Conservation (phyloP, 2,113 vertebrate species). For the Stegastes partitus region DNA sequence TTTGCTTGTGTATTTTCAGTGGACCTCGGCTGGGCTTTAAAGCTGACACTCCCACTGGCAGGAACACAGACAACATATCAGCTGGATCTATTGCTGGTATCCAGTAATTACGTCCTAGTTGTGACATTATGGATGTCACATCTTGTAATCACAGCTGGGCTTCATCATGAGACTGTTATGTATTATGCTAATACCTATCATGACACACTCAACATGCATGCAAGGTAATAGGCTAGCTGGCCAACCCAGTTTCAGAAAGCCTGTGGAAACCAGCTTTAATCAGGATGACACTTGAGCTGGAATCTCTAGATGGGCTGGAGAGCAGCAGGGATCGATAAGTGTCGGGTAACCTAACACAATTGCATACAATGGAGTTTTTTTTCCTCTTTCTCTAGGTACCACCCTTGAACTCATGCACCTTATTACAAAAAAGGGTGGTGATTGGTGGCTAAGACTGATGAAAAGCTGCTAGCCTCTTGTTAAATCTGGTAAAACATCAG, state of each 20-base stretch:
- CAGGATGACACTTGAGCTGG: constrained; percentile 20
- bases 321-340: constrained; percentile 8
- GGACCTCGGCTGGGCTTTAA: too few species aligned
- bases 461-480: neutral
- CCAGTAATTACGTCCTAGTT: constrained; percentile 12
- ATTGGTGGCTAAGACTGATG: neutral
- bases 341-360: neutral
- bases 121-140: constrained; percentile 13
- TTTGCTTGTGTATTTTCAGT: too few species aligned
- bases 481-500: neutral
- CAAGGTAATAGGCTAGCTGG: neutral
- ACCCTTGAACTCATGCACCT: neutral
- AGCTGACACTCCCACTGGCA: too few species aligned
- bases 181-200: constrained; percentile 29
- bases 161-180: constrained; percentile 1
- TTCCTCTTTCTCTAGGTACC: neutral
- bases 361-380: neutral
- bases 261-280: constrained; percentile 23
- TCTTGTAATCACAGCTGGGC: constrained; percentile 16
- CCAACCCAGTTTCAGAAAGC: neutral
- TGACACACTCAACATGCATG: neutral
- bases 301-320: neutral
- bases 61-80: neutral
- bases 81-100: constrained; percentile 1
- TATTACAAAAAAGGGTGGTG: neutral